phyloP scores from a whole-genome alignment of 2,888 invertebrate species.

The Idaea dimidiata region DNA sequence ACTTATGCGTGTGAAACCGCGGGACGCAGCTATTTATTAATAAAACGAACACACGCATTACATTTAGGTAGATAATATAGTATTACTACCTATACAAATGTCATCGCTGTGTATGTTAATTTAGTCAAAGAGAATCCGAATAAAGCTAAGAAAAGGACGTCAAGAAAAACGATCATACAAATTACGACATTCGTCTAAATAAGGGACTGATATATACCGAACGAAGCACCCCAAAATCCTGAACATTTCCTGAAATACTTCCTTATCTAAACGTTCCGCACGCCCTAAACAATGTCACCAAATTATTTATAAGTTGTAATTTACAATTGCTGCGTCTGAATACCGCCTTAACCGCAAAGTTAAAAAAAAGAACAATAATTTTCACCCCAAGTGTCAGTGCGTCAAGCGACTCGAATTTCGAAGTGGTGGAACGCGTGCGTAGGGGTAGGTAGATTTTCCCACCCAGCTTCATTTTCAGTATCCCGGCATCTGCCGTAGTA shows the following conservation, averaged over 20 bases:
- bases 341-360: slow-evolving; percentile 4
- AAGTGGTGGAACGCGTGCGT: slow-evolving; percentile 37
- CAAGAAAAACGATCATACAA: slow-evolving; percentile 1
- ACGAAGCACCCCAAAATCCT: neutral
- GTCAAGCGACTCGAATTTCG: slow-evolving; percentile 40
- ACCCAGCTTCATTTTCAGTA: slow-evolving; percentile 45
- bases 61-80: neutral
- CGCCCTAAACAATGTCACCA: neutral
- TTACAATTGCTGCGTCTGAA: slow-evolving; percentile 1
- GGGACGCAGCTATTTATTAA: too few species aligned
- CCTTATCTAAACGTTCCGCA: slow-evolving; percentile 1
- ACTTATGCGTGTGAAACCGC: too few species aligned
- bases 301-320: slow-evolving; percentile 1
- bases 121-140: neutral
- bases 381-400: slow-evolving; percentile 33
- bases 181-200: neutral
- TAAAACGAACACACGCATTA: neutral
- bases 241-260: neutral
- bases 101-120: neutral
- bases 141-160: neutral
- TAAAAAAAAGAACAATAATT: slow-evolving; percentile 30
- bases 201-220: neutral
- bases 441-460: slow-evolving; percentile 44
- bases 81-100: neutral
- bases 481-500: slow-evolving; percentile 62